A percentile compares a stretch with the other conserved stretches of the same genome.
These are phyloP conservation scores for Cuculus canorus DNA, from an alignment of 2,797 vertebrate species.

Conservation along the genomic window DNA sequence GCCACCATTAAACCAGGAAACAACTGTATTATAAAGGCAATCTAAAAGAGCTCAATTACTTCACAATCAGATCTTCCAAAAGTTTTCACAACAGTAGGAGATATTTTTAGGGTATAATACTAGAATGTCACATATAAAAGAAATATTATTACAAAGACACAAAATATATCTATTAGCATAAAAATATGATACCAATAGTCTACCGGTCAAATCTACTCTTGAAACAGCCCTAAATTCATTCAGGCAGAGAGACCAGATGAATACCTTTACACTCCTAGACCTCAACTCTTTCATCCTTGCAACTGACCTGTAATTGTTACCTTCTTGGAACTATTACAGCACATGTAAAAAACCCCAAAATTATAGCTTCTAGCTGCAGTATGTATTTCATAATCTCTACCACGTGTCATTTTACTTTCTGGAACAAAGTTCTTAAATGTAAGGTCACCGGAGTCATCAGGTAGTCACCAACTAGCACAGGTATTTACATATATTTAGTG, in stretches of 20 bases:
- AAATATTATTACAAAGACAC: not conserved
- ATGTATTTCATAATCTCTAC: conserved; percentile 47
- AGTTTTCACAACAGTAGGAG: not conserved
- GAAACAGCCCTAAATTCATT: not conserved
- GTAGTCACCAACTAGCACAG: not conserved
- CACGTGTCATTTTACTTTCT: conserved; percentile 38
- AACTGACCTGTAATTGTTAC: conserved; percentile 23
- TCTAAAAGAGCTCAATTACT: not conserved
- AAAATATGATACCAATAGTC: not conserved
- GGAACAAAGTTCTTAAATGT: not conserved
- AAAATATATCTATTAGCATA: not conserved
- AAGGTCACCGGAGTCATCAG: not conserved
- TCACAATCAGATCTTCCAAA: not conserved
- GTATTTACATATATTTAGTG: not conserved
- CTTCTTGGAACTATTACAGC: not conserved
- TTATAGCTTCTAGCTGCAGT: conserved; percentile 17
- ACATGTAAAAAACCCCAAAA: conserved; percentile 8
- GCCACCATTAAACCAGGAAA: conserved; percentile 34
- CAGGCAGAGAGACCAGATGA: not conserved
- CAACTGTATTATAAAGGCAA: not conserved
- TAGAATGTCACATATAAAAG: not conserved
- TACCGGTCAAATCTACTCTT: not conserved
- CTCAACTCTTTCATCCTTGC: conserved; percentile 39
- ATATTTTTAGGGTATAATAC: not conserved
- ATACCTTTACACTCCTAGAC: conserved; percentile 9